These are phyloP conservation scores for Fopius arisanus DNA, from an alignment of 1,140 invertebrate species.

Conservation along the genomic window DNA sequence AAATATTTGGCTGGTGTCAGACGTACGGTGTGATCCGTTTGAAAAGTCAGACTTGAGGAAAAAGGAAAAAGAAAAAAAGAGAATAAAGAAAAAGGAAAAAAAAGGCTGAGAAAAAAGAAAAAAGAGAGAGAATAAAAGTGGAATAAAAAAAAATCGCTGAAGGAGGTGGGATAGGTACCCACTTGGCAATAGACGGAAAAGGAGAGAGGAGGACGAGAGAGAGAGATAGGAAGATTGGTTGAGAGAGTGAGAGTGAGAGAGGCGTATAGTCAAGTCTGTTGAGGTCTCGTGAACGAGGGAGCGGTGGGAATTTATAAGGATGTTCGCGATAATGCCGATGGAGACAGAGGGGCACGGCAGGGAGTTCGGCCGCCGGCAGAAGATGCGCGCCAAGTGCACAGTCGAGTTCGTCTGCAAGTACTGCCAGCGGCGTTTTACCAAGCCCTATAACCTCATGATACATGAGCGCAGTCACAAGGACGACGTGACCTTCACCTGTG, in stretches of 20 bases:
- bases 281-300: conserved; percentile 50
- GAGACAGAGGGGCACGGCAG: conserved; percentile 88
- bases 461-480: conserved; percentile 98
- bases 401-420: conserved; percentile 97
- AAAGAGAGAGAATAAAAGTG: conserved; percentile 9
- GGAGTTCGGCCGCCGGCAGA: conserved; percentile 85
- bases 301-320: conserved; percentile 66
- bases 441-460: conserved; percentile 99
- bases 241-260: conserved; percentile 49
- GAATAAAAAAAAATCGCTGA: conserved; percentile 19
- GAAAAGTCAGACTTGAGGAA: background rate
- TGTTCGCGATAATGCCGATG: conserved; percentile 82
- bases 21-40: conserved; percentile 30
- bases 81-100: conserved; percentile 27
- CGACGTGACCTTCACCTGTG: conserved; percentile 97
- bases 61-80: conserved; percentile 24
- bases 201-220: conserved; percentile 33
- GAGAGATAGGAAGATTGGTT: conserved; percentile 42
- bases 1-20: conserved; percentile 26
- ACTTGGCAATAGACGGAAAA: conserved; percentile 4
- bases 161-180: conserved; percentile 3
- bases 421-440: conserved; percentile 98
- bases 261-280: conserved; percentile 48
- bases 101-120: conserved; percentile 29
- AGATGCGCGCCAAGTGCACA: conserved; percentile 89